Evolutionary conservation across 1,140 invertebrate genomes (phyloP).

Genomic region (Acromyrmex charruanus): DNA sequence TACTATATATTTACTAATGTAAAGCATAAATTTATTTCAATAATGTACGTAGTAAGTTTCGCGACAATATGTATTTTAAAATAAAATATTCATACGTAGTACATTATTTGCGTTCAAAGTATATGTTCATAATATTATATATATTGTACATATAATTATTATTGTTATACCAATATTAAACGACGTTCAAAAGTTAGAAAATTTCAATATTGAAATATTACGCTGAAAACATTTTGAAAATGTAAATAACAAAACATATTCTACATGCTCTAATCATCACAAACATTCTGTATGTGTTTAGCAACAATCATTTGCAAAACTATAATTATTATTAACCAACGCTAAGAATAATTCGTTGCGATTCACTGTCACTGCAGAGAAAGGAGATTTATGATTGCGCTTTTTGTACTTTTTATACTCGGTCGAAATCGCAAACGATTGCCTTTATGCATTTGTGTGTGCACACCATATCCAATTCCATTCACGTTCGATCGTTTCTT

Average conservation of each 20-base stretch:
- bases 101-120: slow-evolving; percentile 17
- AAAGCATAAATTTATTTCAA: slow-evolving; percentile 26
- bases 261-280: background rate
- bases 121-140: background rate
- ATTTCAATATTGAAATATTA: slow-evolving; percentile 17
- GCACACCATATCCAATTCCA: background rate
- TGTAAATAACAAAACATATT: background rate
- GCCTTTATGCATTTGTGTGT: background rate
- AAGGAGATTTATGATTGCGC: background rate
- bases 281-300: background rate
- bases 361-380: background rate
- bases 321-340: background rate
- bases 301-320: background rate
- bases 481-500: background rate
- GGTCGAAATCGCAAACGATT: background rate
- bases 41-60: background rate
- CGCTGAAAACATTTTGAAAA: background rate
- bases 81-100: slow-evolving; percentile 37
- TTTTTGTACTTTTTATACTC: slow-evolving; percentile 1
- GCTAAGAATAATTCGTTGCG: background rate
- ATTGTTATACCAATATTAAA: slow-evolving; percentile 22
- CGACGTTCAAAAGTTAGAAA: slow-evolving; percentile 5
- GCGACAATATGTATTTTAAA: slow-evolving; percentile 14
- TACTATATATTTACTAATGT: slow-evolving; percentile 31
- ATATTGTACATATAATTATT: too few relatives aligned